Evolutionary conservation across 1,140 invertebrate genomes (phyloP), one percentile per base, ranked within the genome.

Genomic region (Drosophila burlai): DNA sequence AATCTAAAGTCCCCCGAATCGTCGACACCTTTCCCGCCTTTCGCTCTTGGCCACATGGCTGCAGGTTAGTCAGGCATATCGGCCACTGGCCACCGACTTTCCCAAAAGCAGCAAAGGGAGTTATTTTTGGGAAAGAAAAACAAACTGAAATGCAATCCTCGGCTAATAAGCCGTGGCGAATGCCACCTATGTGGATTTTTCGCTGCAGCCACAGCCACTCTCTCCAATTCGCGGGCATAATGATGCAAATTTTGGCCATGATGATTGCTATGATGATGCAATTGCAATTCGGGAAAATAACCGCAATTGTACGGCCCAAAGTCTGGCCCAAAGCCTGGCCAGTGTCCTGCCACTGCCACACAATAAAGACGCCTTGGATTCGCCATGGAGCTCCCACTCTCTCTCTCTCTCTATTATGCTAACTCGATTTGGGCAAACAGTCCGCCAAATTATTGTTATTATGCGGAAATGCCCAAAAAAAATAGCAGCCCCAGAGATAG

Each of bases 391-490:
- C 52, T 24, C 50, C 50, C 50, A 38, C 52, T 16, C 52, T 26
- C 49, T 65, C 34, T 50, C 31, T 50, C 55, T 69, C 58, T 74
- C 80, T 52, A 90, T 90, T 89, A 81, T 72, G 81, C 81, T 89
- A 85, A 90, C 85, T 90, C 79, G 85, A 90, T 90, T 90, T 90
- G 85, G 81, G 77, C 85, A 90, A 90, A 90, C 85, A 81, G 86
- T 85, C 65, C 34, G 76, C 72, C 45, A 90, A 90, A 90, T 90
- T 82, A 90, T 91, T 90, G 72, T 90, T 90, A 90, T 90, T 90
- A 90, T 79, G 87, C 78, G 78, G 78, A 80, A 80, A 80, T 89
- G 82, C 75, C 69, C 54, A 76, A 59, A 60, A 55, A 55, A 24
- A 40, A 16, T 3, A 26, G 16, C 45, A 72, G 69, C 55, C 58